A percentile compares a stretch with the other conserved stretches of the same genome.
Evolutionary conservation across 2,888 invertebrate species (phyloP).

Genomic region (Mesopsocus fuscifrons): DNA sequence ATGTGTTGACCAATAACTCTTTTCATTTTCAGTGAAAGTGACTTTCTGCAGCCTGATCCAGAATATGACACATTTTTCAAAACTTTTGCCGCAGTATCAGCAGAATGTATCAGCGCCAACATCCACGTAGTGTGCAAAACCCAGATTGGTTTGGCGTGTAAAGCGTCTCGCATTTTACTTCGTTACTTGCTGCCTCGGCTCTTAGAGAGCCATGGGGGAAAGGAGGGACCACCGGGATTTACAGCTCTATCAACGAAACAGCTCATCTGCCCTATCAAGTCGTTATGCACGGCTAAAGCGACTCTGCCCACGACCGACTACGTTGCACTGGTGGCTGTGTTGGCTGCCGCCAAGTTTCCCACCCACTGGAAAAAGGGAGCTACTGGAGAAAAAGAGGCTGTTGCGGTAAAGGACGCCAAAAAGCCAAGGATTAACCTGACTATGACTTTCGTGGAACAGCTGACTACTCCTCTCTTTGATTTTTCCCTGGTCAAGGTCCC

Average conservation of each 20-base stretch:
- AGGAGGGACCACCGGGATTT: slow-evolving; percentile 20
- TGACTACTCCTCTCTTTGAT: slow-evolving; percentile 45
- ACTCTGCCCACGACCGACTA: slow-evolving; percentile 57
- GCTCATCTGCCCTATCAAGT: slow-evolving; percentile 45
- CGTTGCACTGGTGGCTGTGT: slow-evolving; percentile 49
- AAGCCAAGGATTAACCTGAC: slow-evolving; percentile 45
- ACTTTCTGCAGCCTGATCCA: slow-evolving; percentile 68
- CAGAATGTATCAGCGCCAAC: slow-evolving; percentile 65
- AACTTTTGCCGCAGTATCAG: slow-evolving; percentile 67
- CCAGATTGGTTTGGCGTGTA: slow-evolving; percentile 43
- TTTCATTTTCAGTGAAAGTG: slow-evolving; percentile 52
- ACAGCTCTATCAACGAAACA: slow-evolving; percentile 30
- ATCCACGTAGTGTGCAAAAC: slow-evolving; percentile 50
- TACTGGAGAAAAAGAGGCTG: slow-evolving; percentile 29
- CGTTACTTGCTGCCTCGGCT: slow-evolving; percentile 37
- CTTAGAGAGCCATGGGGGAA: slow-evolving; percentile 19
- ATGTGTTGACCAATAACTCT: too few species aligned
- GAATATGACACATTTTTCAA: slow-evolving; percentile 72
- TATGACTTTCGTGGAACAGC: slow-evolving; percentile 48
- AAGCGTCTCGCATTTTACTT: slow-evolving; percentile 47
- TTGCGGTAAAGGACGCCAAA: slow-evolving; percentile 33
- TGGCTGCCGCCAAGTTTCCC: slow-evolving; percentile 55
- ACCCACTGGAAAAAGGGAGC: slow-evolving; percentile 28
- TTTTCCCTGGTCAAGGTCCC: slow-evolving; percentile 22
- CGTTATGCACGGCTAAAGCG: slow-evolving; percentile 49